A percentile compares a stretch with the other conserved stretches of the same genome.
phyloP scores from a whole-genome alignment of 2,113 vertebrate species.

The Loxodonta africana region DNA sequence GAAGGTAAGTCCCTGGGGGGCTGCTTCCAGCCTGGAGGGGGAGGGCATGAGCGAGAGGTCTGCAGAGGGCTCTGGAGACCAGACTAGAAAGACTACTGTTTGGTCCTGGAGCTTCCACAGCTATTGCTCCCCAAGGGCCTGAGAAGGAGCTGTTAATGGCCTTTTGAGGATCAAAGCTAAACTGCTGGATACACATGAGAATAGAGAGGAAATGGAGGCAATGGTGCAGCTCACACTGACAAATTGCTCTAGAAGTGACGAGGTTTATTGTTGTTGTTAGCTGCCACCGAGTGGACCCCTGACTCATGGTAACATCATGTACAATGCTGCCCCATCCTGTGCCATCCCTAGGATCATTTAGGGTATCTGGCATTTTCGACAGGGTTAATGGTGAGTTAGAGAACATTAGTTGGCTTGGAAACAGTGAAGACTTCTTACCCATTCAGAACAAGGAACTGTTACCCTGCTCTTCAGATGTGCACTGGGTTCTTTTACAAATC shows the following conservation, averaged over 20 bases:
- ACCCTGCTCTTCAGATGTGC: neutral
- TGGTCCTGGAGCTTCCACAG: neutral
- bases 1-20: neutral
- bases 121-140: neutral
- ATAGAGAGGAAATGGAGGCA: neutral
- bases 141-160: neutral
- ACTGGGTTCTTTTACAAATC: neutral
- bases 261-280: neutral
- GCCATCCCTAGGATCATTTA: neutral
- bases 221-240: neutral
- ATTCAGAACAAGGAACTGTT: neutral
- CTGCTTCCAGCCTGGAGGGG: neutral
- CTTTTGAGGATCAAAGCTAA: neutral
- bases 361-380: neutral
- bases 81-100: neutral
- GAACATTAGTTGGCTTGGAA: neutral
- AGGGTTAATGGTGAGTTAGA: too few species aligned
- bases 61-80: neutral
- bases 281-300: neutral
- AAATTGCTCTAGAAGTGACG: neutral
- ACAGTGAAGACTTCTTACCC: neutral
- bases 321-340: neutral
- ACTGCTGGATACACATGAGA: neutral
- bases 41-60: neutral
- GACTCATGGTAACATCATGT: neutral